Evolutionary conservation across 2,888 invertebrate species (phyloP).

Genomic region (Bedellia somnulentella): DNA sequence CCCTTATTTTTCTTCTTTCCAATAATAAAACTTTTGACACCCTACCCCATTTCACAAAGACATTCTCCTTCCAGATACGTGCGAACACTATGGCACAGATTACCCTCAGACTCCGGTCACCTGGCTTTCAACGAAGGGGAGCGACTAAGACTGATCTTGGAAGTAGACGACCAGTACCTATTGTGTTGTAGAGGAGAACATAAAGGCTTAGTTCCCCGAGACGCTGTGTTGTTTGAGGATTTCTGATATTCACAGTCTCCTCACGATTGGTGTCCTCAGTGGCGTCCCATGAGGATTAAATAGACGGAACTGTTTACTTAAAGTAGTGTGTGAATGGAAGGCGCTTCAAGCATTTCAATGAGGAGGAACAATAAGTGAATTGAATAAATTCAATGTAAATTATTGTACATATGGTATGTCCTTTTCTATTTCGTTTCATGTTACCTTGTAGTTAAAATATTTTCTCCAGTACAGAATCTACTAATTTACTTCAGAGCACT

Average conservation of each 20-base stretch:
- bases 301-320: too few relatives aligned
- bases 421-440: conserved; percentile 4
- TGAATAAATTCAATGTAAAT: too few relatives aligned
- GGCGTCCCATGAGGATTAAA: conserved; percentile 35
- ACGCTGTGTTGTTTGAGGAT: conserved; percentile 63
- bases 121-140: conserved; percentile 78
- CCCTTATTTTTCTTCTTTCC: too few relatives aligned
- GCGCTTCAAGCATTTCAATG: neutral
- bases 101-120: conserved; percentile 78
- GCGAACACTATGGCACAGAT: conserved; percentile 71
- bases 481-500: conserved; percentile 16
- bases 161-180: conserved; percentile 76
- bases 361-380: too few relatives aligned
- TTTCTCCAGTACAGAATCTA: conserved; percentile 3
- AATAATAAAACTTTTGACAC: too few relatives aligned
- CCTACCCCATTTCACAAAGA: too few relatives aligned
- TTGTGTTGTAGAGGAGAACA: conserved; percentile 75
- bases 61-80: conserved; percentile 67
- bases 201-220: conserved; percentile 74
- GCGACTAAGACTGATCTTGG: conserved; percentile 69
- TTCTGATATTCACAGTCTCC: conserved; percentile 52
- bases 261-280: conserved; percentile 45
- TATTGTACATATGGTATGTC: too few relatives aligned
- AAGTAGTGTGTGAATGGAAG: neutral
- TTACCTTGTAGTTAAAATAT: conserved; percentile 3